Evolutionary conservation across 2,888 invertebrate species (phyloP).

Genomic region (Caenorhabditis sp.): DNA sequence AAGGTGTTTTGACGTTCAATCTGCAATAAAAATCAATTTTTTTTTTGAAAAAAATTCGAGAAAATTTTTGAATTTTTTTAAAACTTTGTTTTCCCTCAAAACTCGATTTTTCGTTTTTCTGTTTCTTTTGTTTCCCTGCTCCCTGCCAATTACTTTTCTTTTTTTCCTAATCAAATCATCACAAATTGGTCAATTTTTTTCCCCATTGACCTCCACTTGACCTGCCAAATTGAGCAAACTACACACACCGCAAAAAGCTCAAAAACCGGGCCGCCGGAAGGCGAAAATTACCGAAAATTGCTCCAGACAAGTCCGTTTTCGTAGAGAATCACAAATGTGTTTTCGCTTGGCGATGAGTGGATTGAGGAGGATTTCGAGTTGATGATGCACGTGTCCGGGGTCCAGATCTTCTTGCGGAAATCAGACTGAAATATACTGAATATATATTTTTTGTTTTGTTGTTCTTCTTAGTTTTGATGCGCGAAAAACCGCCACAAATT

Average conservation of each 20-base stretch:
- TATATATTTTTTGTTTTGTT: no score
- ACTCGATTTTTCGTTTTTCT: no score
- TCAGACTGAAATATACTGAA: slow-evolving; percentile 67
- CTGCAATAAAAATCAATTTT: slow-evolving; percentile 64
- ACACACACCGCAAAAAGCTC: neutral
- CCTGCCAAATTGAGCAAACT: neutral
- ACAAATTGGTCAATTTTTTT: no score
- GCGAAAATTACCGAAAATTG: slow-evolving; percentile 77
- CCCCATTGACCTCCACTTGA: neutral
- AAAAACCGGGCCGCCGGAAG: no score
- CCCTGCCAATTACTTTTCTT: neutral
- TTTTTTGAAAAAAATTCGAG: slow-evolving; percentile 1
- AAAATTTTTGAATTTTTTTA: slow-evolving; percentile 10
- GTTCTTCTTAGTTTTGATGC: no score
- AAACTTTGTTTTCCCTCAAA: neutral
- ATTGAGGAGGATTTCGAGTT: slow-evolving; percentile 79
- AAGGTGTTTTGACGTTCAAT: slow-evolving; percentile 82
- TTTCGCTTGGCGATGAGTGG: slow-evolving; percentile 82
- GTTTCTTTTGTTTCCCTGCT: no score
- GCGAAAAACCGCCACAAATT: no score
- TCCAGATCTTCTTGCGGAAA: slow-evolving; percentile 82
- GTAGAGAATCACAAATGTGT: slow-evolving; percentile 83
- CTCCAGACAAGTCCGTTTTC: slow-evolving; percentile 83
- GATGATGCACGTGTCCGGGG: slow-evolving; percentile 83
- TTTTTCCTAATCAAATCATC: no score